A percentile compares a stretch with the other conserved stretches of the same genome.
Conservation (phyloP, 1,140 invertebrate species). For the Trichomalopsis sarcophagae region DNA sequence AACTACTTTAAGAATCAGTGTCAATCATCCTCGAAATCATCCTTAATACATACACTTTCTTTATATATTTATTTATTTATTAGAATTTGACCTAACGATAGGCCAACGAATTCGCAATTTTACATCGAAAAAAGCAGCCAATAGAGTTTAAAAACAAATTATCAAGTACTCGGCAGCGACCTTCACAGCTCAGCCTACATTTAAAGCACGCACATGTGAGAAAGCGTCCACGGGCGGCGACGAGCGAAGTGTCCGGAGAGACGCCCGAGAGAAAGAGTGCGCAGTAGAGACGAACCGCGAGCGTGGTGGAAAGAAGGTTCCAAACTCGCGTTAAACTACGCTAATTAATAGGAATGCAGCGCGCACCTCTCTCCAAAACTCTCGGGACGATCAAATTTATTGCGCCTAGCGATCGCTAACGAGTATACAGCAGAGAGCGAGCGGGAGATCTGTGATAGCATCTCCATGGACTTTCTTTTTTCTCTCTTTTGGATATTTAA, state of each 20-base stretch:
- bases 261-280: background rate
- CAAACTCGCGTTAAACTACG: constrained; percentile 44
- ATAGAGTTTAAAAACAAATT: no score
- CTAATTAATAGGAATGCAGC: constrained; percentile 59
- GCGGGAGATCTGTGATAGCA: constrained; percentile 25
- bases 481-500: background rate
- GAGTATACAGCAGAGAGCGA: constrained; percentile 35
- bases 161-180: no score
- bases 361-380: background rate
- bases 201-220: background rate
- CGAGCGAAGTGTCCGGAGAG: background rate
- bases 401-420: constrained; percentile 55
- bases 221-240: background rate
- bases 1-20: no score
- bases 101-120: no score
- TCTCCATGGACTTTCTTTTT: background rate
- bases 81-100: no score
- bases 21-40: no score
- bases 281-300: background rate
- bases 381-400: constrained; percentile 58
- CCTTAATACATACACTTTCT: no score
- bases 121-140: no score
- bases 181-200: no score
- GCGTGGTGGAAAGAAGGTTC: background rate
- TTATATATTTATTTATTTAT: no score